Evolutionary conservation across 1,140 invertebrate genomes (phyloP).

Genomic region (Bicyclus anynana): DNA sequence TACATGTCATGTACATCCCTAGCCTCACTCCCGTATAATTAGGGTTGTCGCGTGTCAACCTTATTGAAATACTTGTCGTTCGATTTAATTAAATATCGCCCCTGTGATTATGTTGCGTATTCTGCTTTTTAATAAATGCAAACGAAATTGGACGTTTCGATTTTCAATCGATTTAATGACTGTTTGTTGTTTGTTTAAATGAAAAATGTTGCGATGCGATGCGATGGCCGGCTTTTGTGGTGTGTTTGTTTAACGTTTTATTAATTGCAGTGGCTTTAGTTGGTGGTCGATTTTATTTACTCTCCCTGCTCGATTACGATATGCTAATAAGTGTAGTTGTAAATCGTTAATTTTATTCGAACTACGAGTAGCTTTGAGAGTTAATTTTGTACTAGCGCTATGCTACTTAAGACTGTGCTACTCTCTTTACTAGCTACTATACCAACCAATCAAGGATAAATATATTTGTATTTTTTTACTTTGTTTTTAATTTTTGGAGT

Average conservation of each 20-base stretch:
- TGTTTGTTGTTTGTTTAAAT: conserved; percentile 4
- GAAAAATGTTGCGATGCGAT: conserved; percentile 1
- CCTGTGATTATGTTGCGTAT: conserved; percentile 33
- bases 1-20: conserved; percentile 14
- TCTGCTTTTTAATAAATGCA: conserved; percentile 35
- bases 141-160: conserved; percentile 11
- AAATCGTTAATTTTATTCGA: not conserved
- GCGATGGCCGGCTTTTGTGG: not conserved
- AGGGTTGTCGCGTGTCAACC: conserved; percentile 35
- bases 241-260: conserved; percentile 4
- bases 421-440: too few relatives aligned
- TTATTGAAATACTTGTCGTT: conserved; percentile 31
- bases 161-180: conserved; percentile 12
- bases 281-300: not conserved
- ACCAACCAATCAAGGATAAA: too few relatives aligned
- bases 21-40: conserved; percentile 20
- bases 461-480: too few relatives aligned
- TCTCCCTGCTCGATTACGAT: not conserved
- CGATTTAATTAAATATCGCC: conserved; percentile 37
- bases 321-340: not conserved
- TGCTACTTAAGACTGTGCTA: too few relatives aligned
- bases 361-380: too few relatives aligned
- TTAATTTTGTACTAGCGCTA: too few relatives aligned
- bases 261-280: not conserved
- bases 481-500: too few relatives aligned